A percentile compares a stretch with the other conserved stretches of the same genome.
Conservation (phyloP, 2,797 vertebrate genomes). For the Xerus rutilus region DNA sequence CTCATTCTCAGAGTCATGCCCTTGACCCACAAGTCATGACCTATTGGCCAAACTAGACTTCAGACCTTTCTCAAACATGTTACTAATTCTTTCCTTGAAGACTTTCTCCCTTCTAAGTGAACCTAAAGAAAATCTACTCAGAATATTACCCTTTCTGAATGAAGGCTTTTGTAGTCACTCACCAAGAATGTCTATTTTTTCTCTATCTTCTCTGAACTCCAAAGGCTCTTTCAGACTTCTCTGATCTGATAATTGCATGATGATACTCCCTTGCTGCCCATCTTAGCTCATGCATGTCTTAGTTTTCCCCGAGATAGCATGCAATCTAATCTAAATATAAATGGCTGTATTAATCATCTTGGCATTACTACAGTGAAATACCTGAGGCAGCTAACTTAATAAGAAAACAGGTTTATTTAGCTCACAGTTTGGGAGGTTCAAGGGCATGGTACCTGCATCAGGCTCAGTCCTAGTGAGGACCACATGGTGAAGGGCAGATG, state of each 20-base stretch:
- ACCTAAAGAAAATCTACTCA: background rate
- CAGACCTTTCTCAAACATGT: background rate
- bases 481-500: background rate
- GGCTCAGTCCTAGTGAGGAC: background rate
- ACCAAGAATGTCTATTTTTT: background rate
- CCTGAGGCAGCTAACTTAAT: background rate
- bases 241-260: background rate
- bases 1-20: background rate
- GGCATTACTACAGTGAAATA: background rate
- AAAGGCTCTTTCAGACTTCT: background rate
- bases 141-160: background rate
- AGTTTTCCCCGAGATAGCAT: background rate
- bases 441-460: background rate
- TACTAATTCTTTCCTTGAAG: background rate
- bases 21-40: background rate
- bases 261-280: background rate
- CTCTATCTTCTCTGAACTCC: background rate
- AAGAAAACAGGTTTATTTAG: background rate
- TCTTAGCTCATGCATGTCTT: background rate
- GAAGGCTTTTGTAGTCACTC: background rate
- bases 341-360: background rate
- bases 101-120: background rate
- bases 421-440: background rate
- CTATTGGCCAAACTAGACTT: background rate
- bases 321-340: background rate